Evolutionary conservation across 2,888 invertebrate genomes (phyloP).

Genomic region (Ganaspis brasiliensis): DNA sequence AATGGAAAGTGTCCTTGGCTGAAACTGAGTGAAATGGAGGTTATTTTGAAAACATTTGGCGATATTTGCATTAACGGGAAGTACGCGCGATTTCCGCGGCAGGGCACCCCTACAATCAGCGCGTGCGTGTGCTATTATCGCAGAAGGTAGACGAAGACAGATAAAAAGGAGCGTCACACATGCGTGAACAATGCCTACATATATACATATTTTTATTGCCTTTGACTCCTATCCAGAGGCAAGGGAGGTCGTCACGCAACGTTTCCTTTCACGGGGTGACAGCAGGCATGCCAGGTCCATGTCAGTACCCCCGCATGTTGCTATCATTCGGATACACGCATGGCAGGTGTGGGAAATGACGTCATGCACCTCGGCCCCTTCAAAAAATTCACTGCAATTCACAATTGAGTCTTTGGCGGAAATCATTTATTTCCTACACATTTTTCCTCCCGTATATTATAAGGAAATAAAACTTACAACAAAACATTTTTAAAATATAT

Average conservation of each 20-base stretch:
- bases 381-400: slow-evolving; percentile 9
- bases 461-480: not conserved
- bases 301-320: slow-evolving; percentile 68
- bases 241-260: slow-evolving; percentile 73
- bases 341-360: slow-evolving; percentile 80
- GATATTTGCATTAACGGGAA: slow-evolving; percentile 41
- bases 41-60: slow-evolving; percentile 6
- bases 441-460: slow-evolving; percentile 11
- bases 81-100: slow-evolving; percentile 29
- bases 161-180: slow-evolving; percentile 40
- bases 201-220: slow-evolving; percentile 25
- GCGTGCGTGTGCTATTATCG: slow-evolving; percentile 32
- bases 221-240: slow-evolving; percentile 52
- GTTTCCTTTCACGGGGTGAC: slow-evolving; percentile 68
- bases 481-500: not conserved
- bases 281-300: slow-evolving; percentile 67
- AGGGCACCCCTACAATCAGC: slow-evolving; percentile 37
- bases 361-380: slow-evolving; percentile 69
- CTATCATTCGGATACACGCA: slow-evolving; percentile 79
- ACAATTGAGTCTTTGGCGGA: slow-evolving; percentile 39
- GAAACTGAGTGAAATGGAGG: slow-evolving; percentile 2
- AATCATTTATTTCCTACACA: slow-evolving; percentile 34
- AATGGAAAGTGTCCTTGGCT: not conserved
- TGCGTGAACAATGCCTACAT: slow-evolving; percentile 30
- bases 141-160: slow-evolving; percentile 2